phyloP scores from a whole-genome alignment of 2,888 invertebrate genomes.

The Drosophila prolongata region DNA sequence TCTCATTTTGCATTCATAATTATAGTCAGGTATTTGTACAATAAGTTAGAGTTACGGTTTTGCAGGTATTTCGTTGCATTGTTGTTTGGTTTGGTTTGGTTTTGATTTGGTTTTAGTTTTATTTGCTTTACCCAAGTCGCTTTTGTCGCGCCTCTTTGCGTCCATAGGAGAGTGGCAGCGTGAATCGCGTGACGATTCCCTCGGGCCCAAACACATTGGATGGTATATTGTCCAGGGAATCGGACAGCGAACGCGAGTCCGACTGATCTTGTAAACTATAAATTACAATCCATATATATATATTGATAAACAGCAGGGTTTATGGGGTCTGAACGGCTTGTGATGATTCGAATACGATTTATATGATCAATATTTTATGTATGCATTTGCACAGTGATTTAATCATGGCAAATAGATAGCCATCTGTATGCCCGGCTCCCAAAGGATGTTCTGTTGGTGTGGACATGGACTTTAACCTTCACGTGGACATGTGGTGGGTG shows the following conservation, averaged over 20 bases:
- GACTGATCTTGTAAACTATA: slow-evolving; percentile 85
- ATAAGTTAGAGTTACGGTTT: background rate
- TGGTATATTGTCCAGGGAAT: slow-evolving; percentile 87
- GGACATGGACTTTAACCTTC: slow-evolving; percentile 17
- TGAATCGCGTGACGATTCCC: slow-evolving; percentile 88
- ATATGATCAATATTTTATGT: slow-evolving; percentile 25
- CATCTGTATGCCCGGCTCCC: slow-evolving; percentile 10
- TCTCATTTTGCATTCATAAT: background rate
- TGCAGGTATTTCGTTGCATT: slow-evolving; percentile 4
- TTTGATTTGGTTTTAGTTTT: slow-evolving; percentile 32
- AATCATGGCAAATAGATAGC: slow-evolving; percentile 17
- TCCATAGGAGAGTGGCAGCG: slow-evolving; percentile 91
- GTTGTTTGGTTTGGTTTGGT: slow-evolving; percentile 7
- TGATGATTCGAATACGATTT: slow-evolving; percentile 25
- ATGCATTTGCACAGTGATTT: slow-evolving; percentile 19
- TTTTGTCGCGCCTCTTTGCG: slow-evolving; percentile 91
- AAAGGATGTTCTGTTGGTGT: slow-evolving; percentile 19
- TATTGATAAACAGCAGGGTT: slow-evolving; percentile 14
- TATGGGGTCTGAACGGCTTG: slow-evolving; percentile 10
- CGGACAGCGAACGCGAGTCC: slow-evolving; percentile 85
- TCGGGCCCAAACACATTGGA: slow-evolving; percentile 87
- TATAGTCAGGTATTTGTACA: background rate
- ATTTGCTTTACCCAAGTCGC: slow-evolving; percentile 89
- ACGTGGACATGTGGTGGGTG: slow-evolving; percentile 9
- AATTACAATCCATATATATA: slow-evolving; percentile 42